Evolutionary conservation across 2,797 vertebrate species (phyloP).

Genomic region (Sparus aurata): DNA sequence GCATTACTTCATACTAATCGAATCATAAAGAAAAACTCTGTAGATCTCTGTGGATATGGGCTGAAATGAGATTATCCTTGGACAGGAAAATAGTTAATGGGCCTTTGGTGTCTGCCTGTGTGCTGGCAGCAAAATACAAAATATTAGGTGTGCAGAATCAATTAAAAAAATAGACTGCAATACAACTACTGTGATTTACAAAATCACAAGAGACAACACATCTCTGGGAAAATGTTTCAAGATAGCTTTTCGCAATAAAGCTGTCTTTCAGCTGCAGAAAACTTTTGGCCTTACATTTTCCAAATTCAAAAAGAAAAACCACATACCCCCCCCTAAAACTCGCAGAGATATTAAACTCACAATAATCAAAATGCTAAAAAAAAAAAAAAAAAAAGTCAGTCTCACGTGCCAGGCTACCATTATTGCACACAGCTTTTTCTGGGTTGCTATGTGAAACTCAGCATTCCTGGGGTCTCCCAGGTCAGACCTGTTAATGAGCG

Average conservation of each 20-base stretch:
- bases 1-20: constrained; percentile 47
- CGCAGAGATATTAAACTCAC: not conserved
- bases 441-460: constrained; percentile 39
- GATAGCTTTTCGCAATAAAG: constrained; percentile 4
- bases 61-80: constrained; percentile 39
- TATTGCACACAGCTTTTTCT: constrained; percentile 55
- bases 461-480: constrained; percentile 70
- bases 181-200: constrained; percentile 45
- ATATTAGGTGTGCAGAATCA: constrained; percentile 35
- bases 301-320: not conserved
- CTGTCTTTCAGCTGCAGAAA: not conserved
- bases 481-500: constrained; percentile 75
- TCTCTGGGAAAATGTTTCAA: not conserved
- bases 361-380: not conserved
- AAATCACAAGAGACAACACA: constrained; percentile 18
- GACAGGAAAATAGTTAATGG: constrained; percentile 26
- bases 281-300: constrained; percentile 1
- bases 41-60: constrained; percentile 17
- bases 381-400: constrained; percentile 1
- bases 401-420: constrained; percentile 73
- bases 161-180: constrained; percentile 24
- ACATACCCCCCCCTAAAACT: not conserved
- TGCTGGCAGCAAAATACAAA: constrained; percentile 26
- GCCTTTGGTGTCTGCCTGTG: constrained; percentile 27
- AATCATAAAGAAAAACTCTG: constrained; percentile 31